Evolutionary conservation across 2,113 vertebrate genomes (phyloP).

Genomic region (Channa argus): DNA sequence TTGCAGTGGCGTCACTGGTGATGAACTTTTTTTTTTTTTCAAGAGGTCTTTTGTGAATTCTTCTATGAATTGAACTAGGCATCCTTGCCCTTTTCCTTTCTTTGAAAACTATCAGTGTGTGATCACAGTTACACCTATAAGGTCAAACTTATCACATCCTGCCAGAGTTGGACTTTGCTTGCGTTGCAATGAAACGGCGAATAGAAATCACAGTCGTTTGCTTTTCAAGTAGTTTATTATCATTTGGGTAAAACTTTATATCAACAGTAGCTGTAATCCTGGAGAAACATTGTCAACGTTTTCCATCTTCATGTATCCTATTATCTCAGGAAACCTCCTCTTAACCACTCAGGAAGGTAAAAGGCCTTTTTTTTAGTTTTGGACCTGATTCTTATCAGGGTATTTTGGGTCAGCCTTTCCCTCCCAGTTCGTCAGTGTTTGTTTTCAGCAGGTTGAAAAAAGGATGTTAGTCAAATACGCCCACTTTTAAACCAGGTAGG

Average conservation of each 20-base stretch:
- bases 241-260: neutral
- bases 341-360: constrained; percentile 15
- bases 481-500: constrained; percentile 46
- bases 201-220: neutral
- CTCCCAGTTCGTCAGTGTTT: constrained; percentile 43
- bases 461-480: constrained; percentile 60
- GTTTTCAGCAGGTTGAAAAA: constrained; percentile 53
- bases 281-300: neutral
- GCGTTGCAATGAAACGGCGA: neutral
- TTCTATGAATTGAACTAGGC: neutral
- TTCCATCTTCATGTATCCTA: neutral
- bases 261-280: neutral
- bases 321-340: constrained; percentile 19
- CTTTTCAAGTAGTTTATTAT: neutral
- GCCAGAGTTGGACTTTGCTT: neutral
- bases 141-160: neutral
- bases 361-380: neutral
- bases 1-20: neutral
- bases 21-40: neutral
- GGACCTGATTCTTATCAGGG: constrained; percentile 54
- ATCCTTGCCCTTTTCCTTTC: neutral
- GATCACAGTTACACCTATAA: neutral
- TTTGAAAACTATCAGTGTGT: neutral
- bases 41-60: neutral
- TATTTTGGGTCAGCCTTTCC: constrained; percentile 37